Conservation (phyloP, 2,888 invertebrate genomes). For the Pseudanteris insignis region DNA sequence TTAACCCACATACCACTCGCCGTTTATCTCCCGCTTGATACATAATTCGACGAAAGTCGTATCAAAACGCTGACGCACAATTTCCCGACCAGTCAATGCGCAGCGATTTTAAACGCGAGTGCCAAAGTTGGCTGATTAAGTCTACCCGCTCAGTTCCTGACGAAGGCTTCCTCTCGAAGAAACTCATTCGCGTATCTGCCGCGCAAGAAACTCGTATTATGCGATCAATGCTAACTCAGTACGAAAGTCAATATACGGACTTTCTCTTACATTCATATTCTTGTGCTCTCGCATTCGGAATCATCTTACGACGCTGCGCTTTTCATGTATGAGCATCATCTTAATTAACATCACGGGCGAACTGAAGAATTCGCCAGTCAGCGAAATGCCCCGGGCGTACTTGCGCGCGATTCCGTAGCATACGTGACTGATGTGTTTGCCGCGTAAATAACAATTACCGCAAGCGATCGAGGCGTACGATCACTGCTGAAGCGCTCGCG, state of each 20-base stretch:
- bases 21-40: no score
- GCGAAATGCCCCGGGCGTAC: constrained; percentile 22
- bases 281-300: constrained; percentile 8
- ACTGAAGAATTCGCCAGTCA: constrained; percentile 39
- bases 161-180: not conserved
- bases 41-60: no score
- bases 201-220: constrained; percentile 7
- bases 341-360: constrained; percentile 37
- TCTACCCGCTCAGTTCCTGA: constrained; percentile 5
- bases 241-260: constrained; percentile 24
- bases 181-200: constrained; percentile 2
- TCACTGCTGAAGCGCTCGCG: no score
- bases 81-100: not conserved
- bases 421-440: constrained; percentile 56
- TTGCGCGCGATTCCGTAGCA: constrained; percentile 31
- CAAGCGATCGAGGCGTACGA: no score
- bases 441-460: constrained; percentile 59
- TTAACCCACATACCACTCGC: no score
- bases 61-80: not conserved
- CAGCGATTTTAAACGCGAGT: not conserved
- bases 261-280: constrained; percentile 19
- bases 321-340: no score
- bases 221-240: constrained; percentile 23
- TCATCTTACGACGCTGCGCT: no score
- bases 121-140: constrained; percentile 5